Evolutionary conservation across 2,888 invertebrate genomes (phyloP), one percentile per base, ranked within the genome.

Genomic region (Cheiracanthium punctorium): DNA sequence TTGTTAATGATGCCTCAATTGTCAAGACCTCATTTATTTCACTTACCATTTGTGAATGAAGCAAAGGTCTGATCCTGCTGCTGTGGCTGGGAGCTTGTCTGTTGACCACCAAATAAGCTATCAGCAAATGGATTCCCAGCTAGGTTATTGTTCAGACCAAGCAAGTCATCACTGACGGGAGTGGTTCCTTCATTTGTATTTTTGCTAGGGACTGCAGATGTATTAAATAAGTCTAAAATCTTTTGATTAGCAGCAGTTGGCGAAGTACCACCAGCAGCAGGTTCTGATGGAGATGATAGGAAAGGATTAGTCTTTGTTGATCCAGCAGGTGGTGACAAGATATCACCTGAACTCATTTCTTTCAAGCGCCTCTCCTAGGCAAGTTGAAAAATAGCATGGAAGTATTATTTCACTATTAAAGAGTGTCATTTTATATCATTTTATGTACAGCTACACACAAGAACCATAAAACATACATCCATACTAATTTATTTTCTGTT

Each of bases 141-240:
- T 89, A 97, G 93, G 93, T 98, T 98, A 75, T 80, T 88, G 71
- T 90, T 90, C 89, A 97, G 93, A 90, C 96, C 95, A 79, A 97
- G 93, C 89, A 98, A 93, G 92, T 97, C 97, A 90, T 97, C 97
- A 17, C 96, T 96, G 29, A 97, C 96, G 92, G 95, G 96, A 88
- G 91, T 91, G 48, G 82, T 29, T 91, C 82, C 91, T 5, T 69
- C 80, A n/a, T 74, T 71, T 4, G 64, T 20, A 24, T 29, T 43
- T 7, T 2, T n/a, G 5, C 24, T 30, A 7, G 67, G 64, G n/a
- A 58, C 32, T 24, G 87, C 74, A 8, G 89, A 86, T 14, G 89
- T 88, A 43, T 88, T 88, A 65, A 89, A 89, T 17, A 89, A 73
- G 76, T 89, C 89, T 28, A 88, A 72, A 4, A 88, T 82, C 28